phyloP scores from a whole-genome alignment of 2,888 invertebrate species.

The Lycophotia porphyrea region DNA sequence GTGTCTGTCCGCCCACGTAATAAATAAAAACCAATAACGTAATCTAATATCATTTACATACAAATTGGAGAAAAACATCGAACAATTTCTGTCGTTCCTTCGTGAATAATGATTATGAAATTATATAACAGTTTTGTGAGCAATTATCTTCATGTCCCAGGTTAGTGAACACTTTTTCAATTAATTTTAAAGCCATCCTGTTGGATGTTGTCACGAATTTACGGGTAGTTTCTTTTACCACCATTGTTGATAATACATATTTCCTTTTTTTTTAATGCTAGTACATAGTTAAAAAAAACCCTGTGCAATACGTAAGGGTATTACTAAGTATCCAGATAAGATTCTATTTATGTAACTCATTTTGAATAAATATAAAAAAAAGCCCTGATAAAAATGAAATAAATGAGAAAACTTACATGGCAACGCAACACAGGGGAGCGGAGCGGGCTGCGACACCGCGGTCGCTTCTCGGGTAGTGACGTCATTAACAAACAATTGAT shows the following conservation, averaged over 20 bases:
- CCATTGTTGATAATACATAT: too few relatives aligned
- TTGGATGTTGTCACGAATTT: neutral
- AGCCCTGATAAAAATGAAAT: neutral
- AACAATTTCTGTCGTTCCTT: neutral
- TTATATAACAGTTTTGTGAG: neutral
- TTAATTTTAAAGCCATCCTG: neutral
- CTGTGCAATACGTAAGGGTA: neutral
- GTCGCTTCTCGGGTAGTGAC: neutral
- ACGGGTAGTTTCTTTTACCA: neutral
- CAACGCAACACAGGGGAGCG: too few relatives aligned
- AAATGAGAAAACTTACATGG: too few relatives aligned
- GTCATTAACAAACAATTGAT: neutral
- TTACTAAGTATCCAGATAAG: neutral
- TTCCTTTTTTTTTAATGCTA: too few relatives aligned
- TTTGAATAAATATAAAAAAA: neutral
- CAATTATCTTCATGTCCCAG: neutral
- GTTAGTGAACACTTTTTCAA: conserved; percentile 3
- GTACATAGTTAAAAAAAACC: too few relatives aligned
- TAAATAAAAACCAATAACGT: conserved; percentile 9
- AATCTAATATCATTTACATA: neutral
- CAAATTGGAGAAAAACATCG: neutral
- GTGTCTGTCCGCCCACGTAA: conserved; percentile 1
- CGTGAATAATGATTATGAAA: neutral
- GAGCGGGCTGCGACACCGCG: too few relatives aligned
- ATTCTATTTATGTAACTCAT: neutral